Evolutionary conservation across 2,113 vertebrate species (phyloP), one percentile per base, ranked within the genome.

Genomic region (Rynchops niger): DNA sequence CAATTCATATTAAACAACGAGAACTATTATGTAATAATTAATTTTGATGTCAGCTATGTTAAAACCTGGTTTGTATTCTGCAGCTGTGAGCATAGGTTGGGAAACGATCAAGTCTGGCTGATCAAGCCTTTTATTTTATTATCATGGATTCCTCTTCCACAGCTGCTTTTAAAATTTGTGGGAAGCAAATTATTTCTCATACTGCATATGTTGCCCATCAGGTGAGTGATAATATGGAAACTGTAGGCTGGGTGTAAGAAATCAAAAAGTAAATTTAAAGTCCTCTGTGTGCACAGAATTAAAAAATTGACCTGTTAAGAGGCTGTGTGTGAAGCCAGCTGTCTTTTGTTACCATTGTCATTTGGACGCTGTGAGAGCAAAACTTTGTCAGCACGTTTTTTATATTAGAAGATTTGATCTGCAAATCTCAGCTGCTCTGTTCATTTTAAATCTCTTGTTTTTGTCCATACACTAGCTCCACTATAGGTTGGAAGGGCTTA

Each of bases 401-500:
- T 80, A 89, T 94, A 94, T 90, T 80, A 94, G 97, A 96, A 98
- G 82, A 97, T 96, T 98, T 98, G 97, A 98, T 97, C 88, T 98
- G 97, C 96, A 97, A 98, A 98, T 99, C 97, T 98, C 97, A 98
- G 98, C 97, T 97, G 97, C 98, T 98, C 97, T 99, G 98, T 98
- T 98, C 98, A 99, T 98, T 98, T 96, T 98, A 98, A 98, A 99
- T 98, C 98, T 99, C 98, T 98, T 99, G 98, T 98, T 98, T 99
- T 98, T 99, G 97, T 99, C 97, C 98, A 98, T 98, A 98, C 98
- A 98, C 98, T 99, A 99, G 99, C 99, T 99, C 99, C 99, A 99
- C 99, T 99, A 99, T 99, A 99, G 99, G 99, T 99, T 99, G 99
- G 99, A 99, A 99, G 99, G 99, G 99, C 99, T 99, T 99, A 99